A percentile compares a stretch with the other conserved stretches of the same genome.
phyloP scores from a whole-genome alignment of 2,113 vertebrate genomes.

The Thryonomys swinderianus region DNA sequence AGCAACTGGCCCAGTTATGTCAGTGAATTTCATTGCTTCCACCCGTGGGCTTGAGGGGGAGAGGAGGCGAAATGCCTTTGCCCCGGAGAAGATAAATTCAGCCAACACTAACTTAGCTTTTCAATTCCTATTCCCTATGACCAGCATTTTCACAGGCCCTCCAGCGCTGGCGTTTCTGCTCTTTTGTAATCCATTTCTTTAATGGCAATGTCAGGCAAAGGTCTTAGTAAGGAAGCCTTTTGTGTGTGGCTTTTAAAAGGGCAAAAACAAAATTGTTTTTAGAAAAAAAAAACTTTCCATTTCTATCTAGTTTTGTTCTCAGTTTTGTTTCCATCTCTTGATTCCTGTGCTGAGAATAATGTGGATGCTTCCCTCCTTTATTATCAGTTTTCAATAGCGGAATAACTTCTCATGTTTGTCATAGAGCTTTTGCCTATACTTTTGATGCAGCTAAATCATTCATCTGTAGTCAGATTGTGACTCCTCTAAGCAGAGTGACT shows the following conservation, averaged over 20 bases:
- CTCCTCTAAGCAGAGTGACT: neutral
- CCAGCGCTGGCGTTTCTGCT: constrained; percentile 33
- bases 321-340: constrained; percentile 27
- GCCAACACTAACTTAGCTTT: constrained; percentile 50
- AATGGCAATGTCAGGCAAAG: constrained; percentile 58
- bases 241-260: constrained; percentile 57
- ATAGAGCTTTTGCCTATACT: neutral
- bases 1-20: constrained; percentile 67
- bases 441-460: constrained; percentile 26
- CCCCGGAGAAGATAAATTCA: constrained; percentile 76
- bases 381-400: constrained; percentile 1
- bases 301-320: constrained; percentile 18
- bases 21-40: constrained; percentile 74
- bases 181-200: constrained; percentile 75
- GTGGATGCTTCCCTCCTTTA: neutral
- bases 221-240: constrained; percentile 49
- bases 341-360: constrained; percentile 18
- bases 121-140: constrained; percentile 63
- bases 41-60: constrained; percentile 70
- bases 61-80: constrained; percentile 65
- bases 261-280: constrained; percentile 47
- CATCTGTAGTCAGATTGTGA: constrained; percentile 6
- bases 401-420: constrained; percentile 31
- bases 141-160: constrained; percentile 38
- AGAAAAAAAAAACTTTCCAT: neutral